Percentiles rank a stretch among this genome's conserved stretches.
phyloP scores from a whole-genome alignment of 2,113 vertebrate species.

The Hippoglossus stenolepis region DNA sequence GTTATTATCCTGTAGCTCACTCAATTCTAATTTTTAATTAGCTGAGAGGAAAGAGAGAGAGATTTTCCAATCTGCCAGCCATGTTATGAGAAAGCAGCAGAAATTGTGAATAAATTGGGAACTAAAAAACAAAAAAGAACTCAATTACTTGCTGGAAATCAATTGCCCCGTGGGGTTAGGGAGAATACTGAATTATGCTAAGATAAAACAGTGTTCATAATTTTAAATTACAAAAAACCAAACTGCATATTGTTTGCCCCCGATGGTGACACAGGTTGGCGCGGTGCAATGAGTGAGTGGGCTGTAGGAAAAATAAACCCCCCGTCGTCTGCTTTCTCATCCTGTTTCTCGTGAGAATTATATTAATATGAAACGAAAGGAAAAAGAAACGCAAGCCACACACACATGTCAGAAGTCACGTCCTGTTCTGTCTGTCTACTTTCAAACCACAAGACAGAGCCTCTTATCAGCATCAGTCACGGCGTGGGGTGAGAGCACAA shows the following conservation, averaged over 20 bases:
- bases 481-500: slow-evolving; percentile 46
- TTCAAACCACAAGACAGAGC: slow-evolving; percentile 30
- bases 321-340: slow-evolving; percentile 19
- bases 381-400: background rate
- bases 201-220: slow-evolving; percentile 15
- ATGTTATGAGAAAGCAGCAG: slow-evolving; percentile 19
- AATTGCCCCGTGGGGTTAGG: slow-evolving; percentile 9
- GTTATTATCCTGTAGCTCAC: slow-evolving; percentile 55
- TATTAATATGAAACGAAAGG: background rate
- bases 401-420: slow-evolving; percentile 29
- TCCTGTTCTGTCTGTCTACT: background rate
- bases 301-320: slow-evolving; percentile 24
- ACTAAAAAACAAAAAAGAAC: background rate
- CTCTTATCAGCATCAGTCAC: background rate
- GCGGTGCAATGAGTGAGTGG: background rate
- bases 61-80: slow-evolving; percentile 26
- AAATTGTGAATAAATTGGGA: slow-evolving; percentile 31
- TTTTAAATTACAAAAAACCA: slow-evolving; percentile 27
- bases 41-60: slow-evolving; percentile 38
- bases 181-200: background rate
- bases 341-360: slow-evolving; percentile 13
- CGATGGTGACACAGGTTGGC: background rate
- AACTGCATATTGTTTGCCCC: slow-evolving; percentile 8
- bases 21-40: slow-evolving; percentile 67
- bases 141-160: slow-evolving; percentile 43